phyloP scores from a whole-genome alignment of 2,797 vertebrate species.

The Corythornis leucogaster region DNA sequence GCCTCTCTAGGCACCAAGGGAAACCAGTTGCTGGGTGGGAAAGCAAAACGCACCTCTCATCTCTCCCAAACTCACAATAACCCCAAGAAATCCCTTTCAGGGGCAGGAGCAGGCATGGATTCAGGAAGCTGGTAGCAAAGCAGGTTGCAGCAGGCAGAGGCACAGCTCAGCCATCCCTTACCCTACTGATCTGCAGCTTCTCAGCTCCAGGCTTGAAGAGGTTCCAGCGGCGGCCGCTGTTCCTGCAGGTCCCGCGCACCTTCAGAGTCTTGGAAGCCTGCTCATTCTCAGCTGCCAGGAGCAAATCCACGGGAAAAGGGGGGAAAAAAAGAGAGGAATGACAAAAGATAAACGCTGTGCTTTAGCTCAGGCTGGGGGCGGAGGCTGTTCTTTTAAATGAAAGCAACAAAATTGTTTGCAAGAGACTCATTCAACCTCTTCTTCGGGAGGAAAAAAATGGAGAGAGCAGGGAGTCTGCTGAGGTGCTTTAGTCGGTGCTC shows the following conservation, averaged over 20 bases:
- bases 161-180: conserved; percentile 71
- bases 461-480: conserved; percentile 43
- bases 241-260: conserved; percentile 68
- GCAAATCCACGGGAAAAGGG: conserved; percentile 26
- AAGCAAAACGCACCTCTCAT: background rate
- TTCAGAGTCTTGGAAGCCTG: conserved; percentile 80
- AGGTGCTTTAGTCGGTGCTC: conserved; percentile 56
- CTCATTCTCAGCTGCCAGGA: conserved; percentile 76
- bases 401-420: conserved; percentile 71
- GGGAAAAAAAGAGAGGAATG: background rate
- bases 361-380: conserved; percentile 67
- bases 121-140: background rate
- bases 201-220: conserved; percentile 87
- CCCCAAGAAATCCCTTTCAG: background rate
- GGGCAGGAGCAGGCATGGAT: background rate
- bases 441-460: background rate
- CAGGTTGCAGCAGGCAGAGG: background rate
- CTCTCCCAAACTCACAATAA: background rate
- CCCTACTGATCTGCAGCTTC: conserved; percentile 87
- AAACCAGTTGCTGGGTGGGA: background rate
- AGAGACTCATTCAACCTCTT: conserved; percentile 68
- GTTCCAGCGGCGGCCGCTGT: conserved; percentile 81
- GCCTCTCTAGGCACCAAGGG: background rate
- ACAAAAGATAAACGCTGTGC: conserved; percentile 67
- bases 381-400: conserved; percentile 68